Base-by-base conservation (phyloP, 2,113 vertebrate genomes). In the Sceloporus tristichus region DNA sequence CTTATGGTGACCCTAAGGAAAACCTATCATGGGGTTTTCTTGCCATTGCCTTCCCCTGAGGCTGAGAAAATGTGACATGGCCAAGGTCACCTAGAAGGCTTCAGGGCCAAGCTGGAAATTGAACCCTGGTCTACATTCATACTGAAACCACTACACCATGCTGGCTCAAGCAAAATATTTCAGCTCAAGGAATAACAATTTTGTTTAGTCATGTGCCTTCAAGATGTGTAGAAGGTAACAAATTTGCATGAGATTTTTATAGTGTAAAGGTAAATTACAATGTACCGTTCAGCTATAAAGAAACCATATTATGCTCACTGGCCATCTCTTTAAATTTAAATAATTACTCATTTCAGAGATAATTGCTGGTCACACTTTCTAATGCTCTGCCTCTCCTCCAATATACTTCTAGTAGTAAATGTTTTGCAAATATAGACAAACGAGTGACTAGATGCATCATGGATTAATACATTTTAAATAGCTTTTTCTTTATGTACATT, bases 121-220 rank as follows among this genome's bases (percentile, higher is more conserved):
- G 48, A 48, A 48, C 7, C 48, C 48, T 48, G 48, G 48, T 48
- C 48, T 48, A 48, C 48, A 48, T 5, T 48, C 48, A 48, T 48
- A 48, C 48, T 48, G 48, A 48, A 48, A 48, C 48, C 7, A 7
- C 48, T 48, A 48, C 7, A 5, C 48, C 48, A 48, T 48, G 48
- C 7, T 48, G 48, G 48, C 48, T 48, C 48, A n/a, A 59, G 83
- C 86, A 91, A 90, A 75, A 93, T 65, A 87, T 16, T 95, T 94
- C 89, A 92, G 76, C 76, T 91, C 53, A 68, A 56, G 79, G 81
- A 85, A 42, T 8, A 0, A 89, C 91, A 88, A 88, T 79, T 91
- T 90, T 73, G 80, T 87, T 91, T 91, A 94, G 90, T 92, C 91
- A 89, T 92, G 29, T 78, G 42, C 40, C 42, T 71, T 62, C 40